Evolutionary conservation across 1,140 invertebrate genomes (phyloP).

Genomic region (Anoplophora glabripennis): DNA sequence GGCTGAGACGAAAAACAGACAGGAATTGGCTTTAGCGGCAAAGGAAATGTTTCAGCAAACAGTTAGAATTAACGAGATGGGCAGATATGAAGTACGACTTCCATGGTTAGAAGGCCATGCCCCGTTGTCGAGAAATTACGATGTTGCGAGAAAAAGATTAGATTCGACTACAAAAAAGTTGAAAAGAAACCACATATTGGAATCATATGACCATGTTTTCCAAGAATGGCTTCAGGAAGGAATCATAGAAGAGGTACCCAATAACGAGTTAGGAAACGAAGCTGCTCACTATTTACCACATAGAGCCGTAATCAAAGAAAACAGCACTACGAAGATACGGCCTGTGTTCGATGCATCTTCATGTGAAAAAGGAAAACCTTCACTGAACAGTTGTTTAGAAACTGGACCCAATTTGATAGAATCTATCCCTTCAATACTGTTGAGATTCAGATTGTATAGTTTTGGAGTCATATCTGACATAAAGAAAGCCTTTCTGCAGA

Average conservation of each 20-base stretch:
- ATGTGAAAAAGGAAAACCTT: slow-evolving; percentile 27
- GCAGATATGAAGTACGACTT: slow-evolving; percentile 11
- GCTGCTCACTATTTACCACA: slow-evolving; percentile 29
- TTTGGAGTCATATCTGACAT: slow-evolving; percentile 49
- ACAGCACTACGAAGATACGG: slow-evolving; percentile 22
- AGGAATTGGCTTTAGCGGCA: background rate
- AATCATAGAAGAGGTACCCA: slow-evolving; percentile 33
- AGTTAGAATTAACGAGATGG: slow-evolving; percentile 2
- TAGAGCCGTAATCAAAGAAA: slow-evolving; percentile 23
- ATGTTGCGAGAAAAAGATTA: background rate
- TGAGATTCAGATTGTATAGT: slow-evolving; percentile 44
- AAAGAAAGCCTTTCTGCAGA: slow-evolving; percentile 48
- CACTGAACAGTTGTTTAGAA: slow-evolving; percentile 48
- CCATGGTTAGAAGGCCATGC: background rate
- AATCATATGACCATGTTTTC: slow-evolving; percentile 9
- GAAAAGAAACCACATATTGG: background rate
- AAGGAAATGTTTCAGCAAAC: background rate
- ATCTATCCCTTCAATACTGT: slow-evolving; percentile 41
- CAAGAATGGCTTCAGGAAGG: slow-evolving; percentile 35
- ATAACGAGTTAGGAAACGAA: slow-evolving; percentile 16
- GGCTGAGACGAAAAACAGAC: background rate
- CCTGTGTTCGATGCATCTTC: slow-evolving; percentile 37
- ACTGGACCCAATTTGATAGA: slow-evolving; percentile 44
- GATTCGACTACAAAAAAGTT: too few relatives aligned
- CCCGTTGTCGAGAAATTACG: background rate